Evolutionary conservation across 2,888 invertebrate genomes (phyloP).

Genomic region (Monochamus alternatus): DNA sequence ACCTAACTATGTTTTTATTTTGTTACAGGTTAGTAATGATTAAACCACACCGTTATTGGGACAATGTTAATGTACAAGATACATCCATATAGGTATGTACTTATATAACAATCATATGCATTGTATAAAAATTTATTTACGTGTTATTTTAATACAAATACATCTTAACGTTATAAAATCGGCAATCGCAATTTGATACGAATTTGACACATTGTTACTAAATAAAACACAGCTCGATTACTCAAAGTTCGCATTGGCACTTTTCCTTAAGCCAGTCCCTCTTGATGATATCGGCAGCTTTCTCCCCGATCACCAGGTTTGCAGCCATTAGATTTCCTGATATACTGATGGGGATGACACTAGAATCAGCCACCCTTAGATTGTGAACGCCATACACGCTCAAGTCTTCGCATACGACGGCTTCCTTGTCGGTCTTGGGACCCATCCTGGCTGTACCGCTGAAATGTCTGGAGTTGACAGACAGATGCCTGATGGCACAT

Average conservation of each 20-base stretch:
- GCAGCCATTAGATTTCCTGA: constrained; percentile 82
- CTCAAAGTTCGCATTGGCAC: neutral
- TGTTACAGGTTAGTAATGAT: too few relatives aligned
- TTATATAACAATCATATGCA: too few relatives aligned
- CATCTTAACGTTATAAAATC: neutral
- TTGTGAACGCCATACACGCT: constrained; percentile 76
- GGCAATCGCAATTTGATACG: too few relatives aligned
- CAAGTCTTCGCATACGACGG: constrained; percentile 78
- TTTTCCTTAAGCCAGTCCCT: constrained; percentile 63
- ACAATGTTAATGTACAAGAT: too few relatives aligned
- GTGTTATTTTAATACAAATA: too few relatives aligned
- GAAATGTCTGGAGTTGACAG: constrained; percentile 60
- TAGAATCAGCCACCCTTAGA: constrained; percentile 80
- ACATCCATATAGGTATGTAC: too few relatives aligned
- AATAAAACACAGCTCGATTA: too few relatives aligned
- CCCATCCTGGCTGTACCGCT: constrained; percentile 83
- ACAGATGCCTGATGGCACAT: constrained; percentile 71
- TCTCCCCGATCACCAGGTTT: constrained; percentile 82
- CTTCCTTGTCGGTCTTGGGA: constrained; percentile 74
- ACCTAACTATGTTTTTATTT: too few relatives aligned
- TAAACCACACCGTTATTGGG: too few relatives aligned
- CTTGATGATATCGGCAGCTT: constrained; percentile 79
- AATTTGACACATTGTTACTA: too few relatives aligned
- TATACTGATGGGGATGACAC: constrained; percentile 78
- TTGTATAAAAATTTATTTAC: too few relatives aligned